These are phyloP conservation scores for Drosophila neoperkinsi DNA, from an alignment of 2,888 invertebrate genomes.

Conservation along the genomic window DNA sequence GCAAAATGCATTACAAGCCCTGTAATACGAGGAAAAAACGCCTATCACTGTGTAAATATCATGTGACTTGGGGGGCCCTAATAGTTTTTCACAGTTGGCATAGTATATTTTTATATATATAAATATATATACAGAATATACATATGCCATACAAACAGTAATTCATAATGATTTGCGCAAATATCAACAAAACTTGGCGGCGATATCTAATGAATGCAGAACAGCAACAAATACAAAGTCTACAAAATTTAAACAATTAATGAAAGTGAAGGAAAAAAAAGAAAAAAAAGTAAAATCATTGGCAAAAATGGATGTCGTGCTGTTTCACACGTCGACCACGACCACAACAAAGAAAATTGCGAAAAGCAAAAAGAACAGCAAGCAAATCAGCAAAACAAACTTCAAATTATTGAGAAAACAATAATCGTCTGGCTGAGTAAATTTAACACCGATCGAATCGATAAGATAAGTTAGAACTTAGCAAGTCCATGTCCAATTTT, in stretches of 20 bases:
- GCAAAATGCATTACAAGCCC: not conserved
- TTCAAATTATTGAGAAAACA: constrained; percentile 41
- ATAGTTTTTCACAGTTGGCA: constrained; percentile 49
- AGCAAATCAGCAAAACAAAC: constrained; percentile 14
- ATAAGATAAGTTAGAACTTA: constrained; percentile 61
- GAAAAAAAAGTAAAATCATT: not conserved
- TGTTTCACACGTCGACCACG: constrained; percentile 66
- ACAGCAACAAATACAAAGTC: constrained; percentile 52
- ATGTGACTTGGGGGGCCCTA: constrained; percentile 48
- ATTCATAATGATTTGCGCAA: constrained; percentile 57
- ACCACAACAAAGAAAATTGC: constrained; percentile 48
- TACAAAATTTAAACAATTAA: constrained; percentile 21
- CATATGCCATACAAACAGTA: constrained; percentile 4
- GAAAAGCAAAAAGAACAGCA: constrained; percentile 20
- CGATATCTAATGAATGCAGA: constrained; percentile 23
- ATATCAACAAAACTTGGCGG: constrained; percentile 34
- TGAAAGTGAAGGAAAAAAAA: constrained; percentile 5
- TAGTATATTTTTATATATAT: not conserved
- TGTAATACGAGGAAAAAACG: constrained; percentile 6
- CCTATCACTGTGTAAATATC: constrained; percentile 41
- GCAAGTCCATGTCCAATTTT: constrained; percentile 4
- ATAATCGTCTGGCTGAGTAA: constrained; percentile 33
- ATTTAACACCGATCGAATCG: constrained; percentile 45
- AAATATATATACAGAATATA: not conserved
- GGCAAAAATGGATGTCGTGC: constrained; percentile 51